These are phyloP conservation scores for Diacarnus erythraeanus DNA, from an alignment of 37 sponge, comb jelly and placozoan species.

Conservation along the genomic window DNA sequence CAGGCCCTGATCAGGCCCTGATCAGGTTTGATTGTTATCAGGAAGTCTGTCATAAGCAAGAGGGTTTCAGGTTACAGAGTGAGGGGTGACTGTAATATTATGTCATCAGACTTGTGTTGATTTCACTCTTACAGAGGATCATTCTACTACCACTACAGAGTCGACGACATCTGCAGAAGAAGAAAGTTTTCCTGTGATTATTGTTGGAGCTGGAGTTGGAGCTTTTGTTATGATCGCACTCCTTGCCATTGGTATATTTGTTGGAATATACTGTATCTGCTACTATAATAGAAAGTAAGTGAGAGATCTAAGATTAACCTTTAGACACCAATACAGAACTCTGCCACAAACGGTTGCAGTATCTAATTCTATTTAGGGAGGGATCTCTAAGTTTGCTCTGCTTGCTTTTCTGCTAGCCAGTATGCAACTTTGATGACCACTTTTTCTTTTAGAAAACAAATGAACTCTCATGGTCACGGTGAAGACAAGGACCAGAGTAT, in stretches of 20 bases:
- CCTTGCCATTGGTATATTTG: background rate
- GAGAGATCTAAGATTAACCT: no score
- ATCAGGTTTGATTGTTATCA: no score
- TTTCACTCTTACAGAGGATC: no score
- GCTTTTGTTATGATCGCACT: conserved; percentile 14
- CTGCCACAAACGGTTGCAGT: no score
- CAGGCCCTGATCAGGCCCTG: no score
- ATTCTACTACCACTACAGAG: no score
- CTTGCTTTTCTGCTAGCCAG: background rate
- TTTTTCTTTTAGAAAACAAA: conserved; percentile 13
- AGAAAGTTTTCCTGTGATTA: conserved; percentile 6
- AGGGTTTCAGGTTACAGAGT: no score
- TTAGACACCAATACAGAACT: background rate
- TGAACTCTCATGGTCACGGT: conserved; percentile 2
- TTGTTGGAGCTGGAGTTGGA: conserved; percentile 1
- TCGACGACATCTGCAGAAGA: background rate
- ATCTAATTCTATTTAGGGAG: no score
- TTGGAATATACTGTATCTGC: conserved; percentile 31
- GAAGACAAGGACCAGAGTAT: conserved; percentile 10
- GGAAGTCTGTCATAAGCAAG: no score
- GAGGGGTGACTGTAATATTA: no score
- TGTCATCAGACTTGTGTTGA: no score
- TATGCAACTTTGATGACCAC: background rate
- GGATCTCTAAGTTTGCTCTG: no score
- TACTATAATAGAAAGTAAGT: conserved; percentile 24